These are phyloP conservation scores for Gila orcuttii DNA, from an alignment of 2,113 vertebrate species.

Conservation along the genomic window DNA sequence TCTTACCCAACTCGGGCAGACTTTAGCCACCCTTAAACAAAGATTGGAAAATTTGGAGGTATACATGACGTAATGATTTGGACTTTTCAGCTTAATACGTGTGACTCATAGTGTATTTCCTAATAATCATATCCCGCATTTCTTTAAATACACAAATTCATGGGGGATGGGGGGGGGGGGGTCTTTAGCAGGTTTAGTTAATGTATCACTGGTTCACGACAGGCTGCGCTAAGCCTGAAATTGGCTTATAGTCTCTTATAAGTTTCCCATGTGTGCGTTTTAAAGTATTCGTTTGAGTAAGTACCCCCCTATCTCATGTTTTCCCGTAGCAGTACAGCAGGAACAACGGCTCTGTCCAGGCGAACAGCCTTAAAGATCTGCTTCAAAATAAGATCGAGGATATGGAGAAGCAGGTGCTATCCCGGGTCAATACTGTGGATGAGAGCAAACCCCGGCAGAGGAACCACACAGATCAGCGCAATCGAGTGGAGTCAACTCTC, in stretches of 20 bases:
- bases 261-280: not conserved
- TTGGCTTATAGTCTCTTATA: conserved; percentile 50
- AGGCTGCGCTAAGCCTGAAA: conserved; percentile 54
- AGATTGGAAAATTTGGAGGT: conserved; percentile 96
- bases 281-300: not conserved
- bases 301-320: conserved; percentile 57
- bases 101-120: not conserved
- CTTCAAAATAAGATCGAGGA: conserved; percentile 97
- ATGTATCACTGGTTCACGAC: not conserved
- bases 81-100: not conserved
- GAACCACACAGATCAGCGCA: conserved; percentile 90
- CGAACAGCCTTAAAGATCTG: conserved; percentile 90
- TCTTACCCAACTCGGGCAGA: conserved; percentile 92
- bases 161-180: no score
- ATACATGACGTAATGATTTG: conserved; percentile 56
- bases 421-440: conserved; percentile 91
- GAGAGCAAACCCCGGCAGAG: conserved; percentile 81
- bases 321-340: conserved; percentile 87
- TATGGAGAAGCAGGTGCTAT: conserved; percentile 95
- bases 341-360: conserved; percentile 86
- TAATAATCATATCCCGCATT: not conserved
- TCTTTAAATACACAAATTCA: not conserved
- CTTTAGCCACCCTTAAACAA: conserved; percentile 93
- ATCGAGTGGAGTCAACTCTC: conserved; percentile 90
- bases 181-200: not conserved